Evolutionary conservation across 2,797 vertebrate genomes (phyloP).

Genomic region (Perodicticus potto): DNA sequence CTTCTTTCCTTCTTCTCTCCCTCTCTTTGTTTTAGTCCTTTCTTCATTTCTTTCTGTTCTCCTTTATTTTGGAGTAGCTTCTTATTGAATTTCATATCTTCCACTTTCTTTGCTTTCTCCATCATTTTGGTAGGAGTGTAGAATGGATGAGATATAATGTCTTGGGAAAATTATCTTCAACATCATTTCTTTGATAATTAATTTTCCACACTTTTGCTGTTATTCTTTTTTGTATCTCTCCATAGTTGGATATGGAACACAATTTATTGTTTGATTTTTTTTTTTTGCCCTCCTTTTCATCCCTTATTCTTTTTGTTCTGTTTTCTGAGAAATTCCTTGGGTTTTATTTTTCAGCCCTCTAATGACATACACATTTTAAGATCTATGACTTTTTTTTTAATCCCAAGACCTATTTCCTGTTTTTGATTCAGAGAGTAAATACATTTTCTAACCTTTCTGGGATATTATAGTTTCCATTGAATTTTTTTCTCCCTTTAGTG

Average conservation of each 20-base stretch:
- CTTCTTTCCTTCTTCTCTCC: background rate
- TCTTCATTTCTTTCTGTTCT: background rate
- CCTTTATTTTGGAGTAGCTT: background rate
- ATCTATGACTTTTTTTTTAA: background rate
- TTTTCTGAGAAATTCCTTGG: background rate
- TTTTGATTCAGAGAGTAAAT: conserved; percentile 18
- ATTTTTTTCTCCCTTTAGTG: background rate
- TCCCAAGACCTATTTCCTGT: background rate
- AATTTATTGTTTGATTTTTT: background rate
- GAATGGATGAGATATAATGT: background rate
- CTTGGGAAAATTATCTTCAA: background rate
- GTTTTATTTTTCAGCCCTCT: background rate
- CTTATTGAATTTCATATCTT: background rate
- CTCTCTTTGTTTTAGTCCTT: background rate
- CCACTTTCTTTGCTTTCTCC: background rate
- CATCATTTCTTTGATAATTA: background rate
- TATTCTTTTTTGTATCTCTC: background rate
- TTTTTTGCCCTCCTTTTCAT: background rate
- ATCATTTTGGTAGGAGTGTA: background rate
- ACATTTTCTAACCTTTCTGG: background rate
- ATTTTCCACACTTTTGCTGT: background rate
- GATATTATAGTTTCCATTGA: background rate
- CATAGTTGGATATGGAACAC: background rate
- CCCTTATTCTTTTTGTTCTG: background rate
- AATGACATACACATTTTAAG: background rate